These are phyloP conservation scores for Cynoglossus semilaevis DNA, from an alignment of 2,113 vertebrate species.

Conservation along the genomic window DNA sequence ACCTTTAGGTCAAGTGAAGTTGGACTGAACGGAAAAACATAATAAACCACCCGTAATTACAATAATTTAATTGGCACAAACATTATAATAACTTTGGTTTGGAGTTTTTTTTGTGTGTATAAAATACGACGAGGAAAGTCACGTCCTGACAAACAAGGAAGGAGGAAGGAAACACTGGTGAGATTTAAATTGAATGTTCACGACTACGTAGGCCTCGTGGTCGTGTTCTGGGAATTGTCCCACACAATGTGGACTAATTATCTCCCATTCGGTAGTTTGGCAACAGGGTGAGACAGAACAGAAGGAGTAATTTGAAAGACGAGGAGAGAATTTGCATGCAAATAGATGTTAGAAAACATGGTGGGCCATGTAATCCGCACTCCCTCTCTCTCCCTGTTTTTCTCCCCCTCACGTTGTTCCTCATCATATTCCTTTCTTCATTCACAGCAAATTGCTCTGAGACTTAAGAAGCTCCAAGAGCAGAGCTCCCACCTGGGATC, in stretches of 20 bases:
- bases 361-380: conserved; percentile 52
- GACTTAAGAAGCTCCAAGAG: conserved; percentile 69
- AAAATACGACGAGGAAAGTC: no score
- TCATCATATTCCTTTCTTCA: conserved; percentile 58
- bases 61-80: no score
- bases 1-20: no score
- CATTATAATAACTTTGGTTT: no score
- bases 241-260: conserved; percentile 59
- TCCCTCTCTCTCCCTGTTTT: conserved; percentile 5
- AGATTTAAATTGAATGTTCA: conserved; percentile 1
- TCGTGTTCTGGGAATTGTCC: conserved; percentile 20
- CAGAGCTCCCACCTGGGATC: conserved; percentile 72
- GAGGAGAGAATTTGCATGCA: conserved; percentile 39
- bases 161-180: background rate
- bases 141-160: background rate
- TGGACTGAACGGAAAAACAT: no score
- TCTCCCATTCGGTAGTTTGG: conserved; percentile 21
- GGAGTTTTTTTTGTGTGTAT: no score
- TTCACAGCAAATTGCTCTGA: conserved; percentile 79
- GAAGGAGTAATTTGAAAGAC: conserved; percentile 13
- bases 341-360: conserved; percentile 64
- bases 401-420: no score
- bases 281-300: conserved; percentile 22
- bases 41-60: no score
- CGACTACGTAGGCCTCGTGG: background rate